Evolutionary conservation across 2,113 vertebrate genomes (phyloP).

Genomic region (Mobula hypostoma): DNA sequence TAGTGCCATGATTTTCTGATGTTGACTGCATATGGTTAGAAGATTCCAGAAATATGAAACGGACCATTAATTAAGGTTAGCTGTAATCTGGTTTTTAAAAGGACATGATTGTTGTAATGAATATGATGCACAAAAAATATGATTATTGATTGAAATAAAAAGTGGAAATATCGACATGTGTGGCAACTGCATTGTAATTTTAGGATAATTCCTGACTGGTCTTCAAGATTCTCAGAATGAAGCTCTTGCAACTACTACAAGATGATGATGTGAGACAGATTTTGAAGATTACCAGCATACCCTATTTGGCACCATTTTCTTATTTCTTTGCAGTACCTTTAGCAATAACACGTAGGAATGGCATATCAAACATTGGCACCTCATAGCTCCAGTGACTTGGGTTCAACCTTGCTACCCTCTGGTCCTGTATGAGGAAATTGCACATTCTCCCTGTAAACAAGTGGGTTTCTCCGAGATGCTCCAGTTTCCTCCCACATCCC

Average conservation of each 20-base stretch:
- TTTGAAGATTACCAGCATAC: background rate
- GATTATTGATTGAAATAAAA: background rate
- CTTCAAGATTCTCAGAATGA: background rate
- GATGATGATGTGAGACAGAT: background rate
- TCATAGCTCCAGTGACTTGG: no score
- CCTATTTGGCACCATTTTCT: background rate
- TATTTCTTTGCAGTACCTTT: background rate
- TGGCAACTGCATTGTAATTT: background rate
- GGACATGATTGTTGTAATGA: background rate
- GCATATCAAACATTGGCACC: no score
- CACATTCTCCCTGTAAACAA: no score
- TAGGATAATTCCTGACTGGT: background rate
- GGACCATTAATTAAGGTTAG: background rate
- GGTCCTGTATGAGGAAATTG: no score
- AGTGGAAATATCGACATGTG: background rate
- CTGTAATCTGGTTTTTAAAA: background rate
- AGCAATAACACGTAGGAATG: background rate
- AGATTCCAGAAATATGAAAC: background rate
- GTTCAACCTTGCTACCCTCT: no score
- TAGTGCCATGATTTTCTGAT: background rate
- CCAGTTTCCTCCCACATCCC: no score
- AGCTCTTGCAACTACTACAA: background rate
- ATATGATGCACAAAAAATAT: background rate
- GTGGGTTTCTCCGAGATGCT: no score
- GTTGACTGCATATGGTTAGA: background rate